Evolutionary conservation across 2,888 invertebrate species (phyloP).

Genomic region (Rotaria sp.): DNA sequence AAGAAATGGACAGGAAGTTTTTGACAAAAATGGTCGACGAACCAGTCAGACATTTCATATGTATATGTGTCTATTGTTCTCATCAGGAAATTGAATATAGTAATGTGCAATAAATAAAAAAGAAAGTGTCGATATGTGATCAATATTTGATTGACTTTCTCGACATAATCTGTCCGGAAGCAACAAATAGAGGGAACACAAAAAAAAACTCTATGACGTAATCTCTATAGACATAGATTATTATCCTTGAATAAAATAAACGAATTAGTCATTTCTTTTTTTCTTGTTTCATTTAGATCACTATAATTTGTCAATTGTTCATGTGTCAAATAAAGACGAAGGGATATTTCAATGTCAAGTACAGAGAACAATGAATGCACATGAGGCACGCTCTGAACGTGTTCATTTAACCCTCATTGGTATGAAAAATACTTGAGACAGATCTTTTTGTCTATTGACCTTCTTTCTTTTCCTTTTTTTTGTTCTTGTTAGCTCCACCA

Average conservation of each 20-base stretch:
- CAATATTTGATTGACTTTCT: not conserved
- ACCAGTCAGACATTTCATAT: not conserved
- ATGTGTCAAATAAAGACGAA: constrained; percentile 26
- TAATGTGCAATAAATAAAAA: not conserved
- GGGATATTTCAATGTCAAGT: constrained; percentile 24
- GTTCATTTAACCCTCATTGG: not conserved
- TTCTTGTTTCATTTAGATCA: constrained; percentile 6
- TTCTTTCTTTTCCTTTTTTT: not conserved
- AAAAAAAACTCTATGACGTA: not conserved
- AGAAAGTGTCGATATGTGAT: not conserved
- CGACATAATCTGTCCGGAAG: not conserved
- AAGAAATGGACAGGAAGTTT: constrained; percentile 13
- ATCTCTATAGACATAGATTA: not conserved
- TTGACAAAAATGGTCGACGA: not conserved
- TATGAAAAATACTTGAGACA: not conserved
- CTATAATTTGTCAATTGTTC: constrained; percentile 12
- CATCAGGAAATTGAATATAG: constrained; percentile 15
- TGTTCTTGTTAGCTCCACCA: not conserved
- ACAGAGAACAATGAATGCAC: not conserved
- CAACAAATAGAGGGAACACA: not conserved
- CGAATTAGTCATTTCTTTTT: not conserved
- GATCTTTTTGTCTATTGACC: not conserved
- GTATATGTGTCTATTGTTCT: not conserved
- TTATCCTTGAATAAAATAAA: not conserved
- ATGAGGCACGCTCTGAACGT: constrained; percentile 16